phyloP scores from a whole-genome alignment of 1,140 invertebrate species.

The Bilobella aurantiaca region DNA sequence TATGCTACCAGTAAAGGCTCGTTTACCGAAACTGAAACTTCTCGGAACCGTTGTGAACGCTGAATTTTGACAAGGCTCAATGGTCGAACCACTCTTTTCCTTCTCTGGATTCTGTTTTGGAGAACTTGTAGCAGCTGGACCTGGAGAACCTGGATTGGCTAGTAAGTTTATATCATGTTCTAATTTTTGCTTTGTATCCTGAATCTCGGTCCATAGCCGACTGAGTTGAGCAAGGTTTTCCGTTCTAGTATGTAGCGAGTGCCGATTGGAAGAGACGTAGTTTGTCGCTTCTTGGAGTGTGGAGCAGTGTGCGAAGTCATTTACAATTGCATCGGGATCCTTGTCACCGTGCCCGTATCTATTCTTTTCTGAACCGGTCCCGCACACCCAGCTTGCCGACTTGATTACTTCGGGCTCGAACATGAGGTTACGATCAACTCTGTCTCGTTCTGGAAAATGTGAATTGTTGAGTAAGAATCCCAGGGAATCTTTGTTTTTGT shows the following conservation, averaged over 20 bases:
- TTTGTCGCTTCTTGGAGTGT: too few relatives aligned
- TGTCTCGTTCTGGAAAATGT: too few relatives aligned
- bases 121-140: background rate
- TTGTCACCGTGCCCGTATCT: background rate
- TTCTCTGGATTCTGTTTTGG: too few relatives aligned
- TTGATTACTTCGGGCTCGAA: background rate
- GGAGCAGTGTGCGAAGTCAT: too few relatives aligned
- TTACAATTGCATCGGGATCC: too few relatives aligned
- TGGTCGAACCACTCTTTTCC: too few relatives aligned
- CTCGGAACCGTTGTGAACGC: background rate
- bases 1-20: background rate
- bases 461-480: background rate
- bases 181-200: constrained; percentile 15
- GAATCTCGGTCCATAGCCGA: constrained; percentile 22
- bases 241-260: background rate
- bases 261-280: background rate
- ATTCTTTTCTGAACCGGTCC: background rate
- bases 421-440: background rate
- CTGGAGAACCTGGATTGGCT: background rate
- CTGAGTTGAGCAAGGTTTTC: constrained; percentile 18
- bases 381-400: background rate
- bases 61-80: too few relatives aligned
- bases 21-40: background rate
- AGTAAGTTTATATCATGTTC: constrained; percentile 15
- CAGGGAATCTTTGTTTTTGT: background rate